A percentile compares a stretch with the other conserved stretches of the same genome.
phyloP scores from a whole-genome alignment of 64 coral and sea anemone species.

The Acropora yongei region DNA sequence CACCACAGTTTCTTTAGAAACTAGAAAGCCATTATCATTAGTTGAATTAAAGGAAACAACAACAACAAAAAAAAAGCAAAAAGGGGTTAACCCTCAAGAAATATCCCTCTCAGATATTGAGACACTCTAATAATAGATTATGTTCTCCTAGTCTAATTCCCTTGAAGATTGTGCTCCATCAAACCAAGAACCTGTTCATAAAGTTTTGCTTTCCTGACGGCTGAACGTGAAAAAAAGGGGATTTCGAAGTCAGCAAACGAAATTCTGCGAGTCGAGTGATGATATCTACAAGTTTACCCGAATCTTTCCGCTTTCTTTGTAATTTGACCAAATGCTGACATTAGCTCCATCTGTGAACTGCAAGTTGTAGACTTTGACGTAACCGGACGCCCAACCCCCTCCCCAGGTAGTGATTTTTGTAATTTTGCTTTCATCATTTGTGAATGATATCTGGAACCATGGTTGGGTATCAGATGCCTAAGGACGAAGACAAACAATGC shows the following conservation, averaged over 20 bases:
- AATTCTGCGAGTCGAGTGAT: background rate
- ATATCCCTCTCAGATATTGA: too few relatives aligned
- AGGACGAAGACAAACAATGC: background rate
- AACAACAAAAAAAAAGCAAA: background rate
- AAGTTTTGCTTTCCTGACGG: too few relatives aligned
- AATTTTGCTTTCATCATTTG: constrained; percentile 27
- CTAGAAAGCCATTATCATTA: too few relatives aligned
- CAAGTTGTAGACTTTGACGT: constrained; percentile 42
- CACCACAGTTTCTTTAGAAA: too few relatives aligned
- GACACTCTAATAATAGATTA: too few relatives aligned
- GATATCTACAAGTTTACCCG: constrained; percentile 15
- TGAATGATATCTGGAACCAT: constrained; percentile 48
- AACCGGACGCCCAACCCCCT: constrained; percentile 15
- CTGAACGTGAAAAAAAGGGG: too few relatives aligned
- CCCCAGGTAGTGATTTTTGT: constrained; percentile 63
- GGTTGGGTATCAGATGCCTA: constrained; percentile 35
- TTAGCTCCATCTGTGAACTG: background rate
- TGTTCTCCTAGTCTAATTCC: too few relatives aligned
- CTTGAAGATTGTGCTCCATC: too few relatives aligned
- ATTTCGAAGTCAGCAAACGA: background rate
- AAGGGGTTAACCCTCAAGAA: too few relatives aligned
- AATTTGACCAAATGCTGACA: constrained; percentile 17
- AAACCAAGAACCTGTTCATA: too few relatives aligned
- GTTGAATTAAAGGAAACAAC: too few relatives aligned
- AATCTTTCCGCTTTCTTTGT: constrained; percentile 38